Conservation (phyloP, 2,888 invertebrate genomes). For the Bibio marci region DNA sequence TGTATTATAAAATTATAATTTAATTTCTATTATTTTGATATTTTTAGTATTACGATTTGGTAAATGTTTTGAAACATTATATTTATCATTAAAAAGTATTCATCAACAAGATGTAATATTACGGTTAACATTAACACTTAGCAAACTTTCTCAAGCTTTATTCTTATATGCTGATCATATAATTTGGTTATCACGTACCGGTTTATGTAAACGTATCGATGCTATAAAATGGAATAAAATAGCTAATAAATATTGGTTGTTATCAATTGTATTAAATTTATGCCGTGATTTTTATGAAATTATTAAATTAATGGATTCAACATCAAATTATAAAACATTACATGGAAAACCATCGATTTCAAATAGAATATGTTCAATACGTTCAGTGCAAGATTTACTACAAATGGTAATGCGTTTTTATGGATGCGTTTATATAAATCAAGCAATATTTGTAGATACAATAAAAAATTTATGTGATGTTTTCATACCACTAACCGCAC, state of each 20-base stretch:
- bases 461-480: slow-evolving; percentile 75
- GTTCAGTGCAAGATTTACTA: slow-evolving; percentile 16
- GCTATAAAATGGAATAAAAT: slow-evolving; percentile 56
- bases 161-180: slow-evolving; percentile 75
- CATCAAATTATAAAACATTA: slow-evolving; percentile 18
- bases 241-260: slow-evolving; percentile 70
- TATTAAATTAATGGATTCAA: slow-evolving; percentile 36
- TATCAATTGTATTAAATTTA: slow-evolving; percentile 64
- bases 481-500: slow-evolving; percentile 65
- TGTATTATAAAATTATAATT: not conserved
- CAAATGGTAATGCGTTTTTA: slow-evolving; percentile 14
- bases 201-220: slow-evolving; percentile 44
- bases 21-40: slow-evolving; percentile 3
- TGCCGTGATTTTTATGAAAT: slow-evolving; percentile 76
- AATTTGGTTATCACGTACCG: slow-evolving; percentile 66
- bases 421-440: slow-evolving; percentile 28
- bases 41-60: slow-evolving; percentile 70
- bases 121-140: slow-evolving; percentile 53
- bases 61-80: slow-evolving; percentile 64
- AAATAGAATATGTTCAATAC: slow-evolving; percentile 18
- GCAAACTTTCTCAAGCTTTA: slow-evolving; percentile 61
- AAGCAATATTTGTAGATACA: slow-evolving; percentile 62
- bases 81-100: slow-evolving; percentile 52
- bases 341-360: slow-evolving; percentile 11
- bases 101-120: slow-evolving; percentile 55